Base-by-base conservation (phyloP, 2,113 vertebrate species). In the Nerophis ophidion region DNA sequence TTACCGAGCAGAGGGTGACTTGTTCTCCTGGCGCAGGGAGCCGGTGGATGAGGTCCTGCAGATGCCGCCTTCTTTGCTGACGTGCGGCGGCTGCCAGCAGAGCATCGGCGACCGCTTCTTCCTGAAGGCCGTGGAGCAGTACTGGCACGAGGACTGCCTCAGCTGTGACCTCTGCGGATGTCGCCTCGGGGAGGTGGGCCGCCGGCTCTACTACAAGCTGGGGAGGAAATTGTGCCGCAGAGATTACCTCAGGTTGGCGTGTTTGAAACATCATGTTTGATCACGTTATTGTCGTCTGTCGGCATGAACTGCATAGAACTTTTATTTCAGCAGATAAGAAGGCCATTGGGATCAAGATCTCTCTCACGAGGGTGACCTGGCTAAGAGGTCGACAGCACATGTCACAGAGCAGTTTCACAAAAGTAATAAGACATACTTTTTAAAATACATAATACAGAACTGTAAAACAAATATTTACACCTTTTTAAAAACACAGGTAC, bases 71-170 rank as follows among this genome's bases (percentile, higher is more conserved):
- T 96, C 96, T 6, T 87, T 98, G 81, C 89, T 99, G 89, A 97
- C 91, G 60, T 99, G 97, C 0, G 96, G 95, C 0, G 97, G 96
- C 3, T 99, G 97, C 88, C 97, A 98, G 84, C 97, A 99, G 89
- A 98, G 90, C 84, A 99, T 99, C 1, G 96, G 96, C 44, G 97
- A 99, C 88, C 92, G 97, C 9, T 99, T 99, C 76, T 98, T 99
- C 90, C 90, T 99, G 13, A 99, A 99, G 82, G 97, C 97, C 88
- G 98, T 99, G 19, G 97, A 99, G 68, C 95, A 96, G 86, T 99
- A 98, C 90, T 99, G 97, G 97, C 97, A 99, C 0, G 97, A 99
- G 75, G 97, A 99, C 86, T 99, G 97, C 63, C 92, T 99, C 70
- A 99, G 96, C 91, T 99, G 97, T 1, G 97, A 99, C 86, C 91